phyloP scores from a whole-genome alignment of 2,797 vertebrate genomes.

The Hylomyscus alleni region DNA sequence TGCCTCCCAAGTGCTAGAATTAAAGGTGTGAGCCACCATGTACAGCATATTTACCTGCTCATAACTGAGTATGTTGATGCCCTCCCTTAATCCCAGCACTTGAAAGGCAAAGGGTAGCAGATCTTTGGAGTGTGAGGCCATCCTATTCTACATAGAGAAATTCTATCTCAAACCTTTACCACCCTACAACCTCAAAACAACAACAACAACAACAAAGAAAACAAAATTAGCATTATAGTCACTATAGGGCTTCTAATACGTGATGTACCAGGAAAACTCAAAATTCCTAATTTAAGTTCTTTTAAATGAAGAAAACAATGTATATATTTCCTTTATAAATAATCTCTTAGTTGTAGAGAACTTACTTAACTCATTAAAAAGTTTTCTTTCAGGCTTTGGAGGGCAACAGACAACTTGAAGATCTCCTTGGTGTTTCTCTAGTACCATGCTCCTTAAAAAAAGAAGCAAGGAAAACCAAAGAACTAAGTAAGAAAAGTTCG shows the following conservation, averaged over 20 bases:
- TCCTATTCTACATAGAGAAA: neutral
- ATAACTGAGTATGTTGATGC: neutral
- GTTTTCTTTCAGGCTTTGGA: conserved; percentile 92
- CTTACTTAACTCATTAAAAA: conserved; percentile 48
- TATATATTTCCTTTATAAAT: neutral
- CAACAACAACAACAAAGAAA: too few relatives aligned
- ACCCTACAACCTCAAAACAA: neutral
- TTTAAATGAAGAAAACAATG: conserved; percentile 61
- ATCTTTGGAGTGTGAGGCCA: neutral
- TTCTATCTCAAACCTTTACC: neutral
- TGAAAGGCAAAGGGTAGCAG: neutral
- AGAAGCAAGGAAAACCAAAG: conserved; percentile 89
- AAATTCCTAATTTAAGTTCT: conserved; percentile 73
- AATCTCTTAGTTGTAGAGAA: neutral
- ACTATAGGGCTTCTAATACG: conserved; percentile 29
- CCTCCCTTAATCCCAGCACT: neutral
- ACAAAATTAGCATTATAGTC: neutral
- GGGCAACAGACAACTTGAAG: conserved; percentile 94
- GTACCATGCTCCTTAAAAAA: conserved; percentile 83
- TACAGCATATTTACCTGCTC: neutral
- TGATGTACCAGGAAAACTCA: conserved; percentile 54
- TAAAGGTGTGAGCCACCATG: neutral
- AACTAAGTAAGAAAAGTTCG: conserved; percentile 89
- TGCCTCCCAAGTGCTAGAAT: neutral
- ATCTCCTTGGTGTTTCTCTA: conserved; percentile 79